These are phyloP conservation scores for Magallana angulata DNA, from an alignment of 1,140 invertebrate species.

Conservation along the genomic window DNA sequence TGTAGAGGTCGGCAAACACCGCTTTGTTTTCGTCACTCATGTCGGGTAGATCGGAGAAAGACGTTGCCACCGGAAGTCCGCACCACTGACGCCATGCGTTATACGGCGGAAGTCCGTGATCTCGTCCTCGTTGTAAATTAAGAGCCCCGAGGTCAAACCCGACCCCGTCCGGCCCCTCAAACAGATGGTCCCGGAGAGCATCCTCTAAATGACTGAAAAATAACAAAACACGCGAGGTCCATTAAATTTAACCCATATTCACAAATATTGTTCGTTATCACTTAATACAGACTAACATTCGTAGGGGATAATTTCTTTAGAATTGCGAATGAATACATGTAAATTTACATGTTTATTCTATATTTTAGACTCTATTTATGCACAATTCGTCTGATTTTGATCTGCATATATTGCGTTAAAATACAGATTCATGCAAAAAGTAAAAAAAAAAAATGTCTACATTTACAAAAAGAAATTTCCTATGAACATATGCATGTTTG, in stretches of 20 bases:
- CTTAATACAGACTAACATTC: too few species aligned
- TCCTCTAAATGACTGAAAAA: conserved; percentile 51
- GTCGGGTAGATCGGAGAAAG: neutral
- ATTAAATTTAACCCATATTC: neutral
- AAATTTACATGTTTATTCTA: too few species aligned
- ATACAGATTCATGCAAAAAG: too few species aligned
- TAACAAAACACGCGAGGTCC: neutral
- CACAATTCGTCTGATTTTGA: too few species aligned
- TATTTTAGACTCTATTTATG: too few species aligned
- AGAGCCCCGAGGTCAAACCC: conserved; percentile 66
- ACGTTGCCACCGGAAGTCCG: conserved; percentile 69
- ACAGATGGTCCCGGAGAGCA: conserved; percentile 47
- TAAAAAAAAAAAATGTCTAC: too few species aligned
- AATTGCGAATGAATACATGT: too few species aligned
- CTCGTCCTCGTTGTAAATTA: conserved; percentile 86
- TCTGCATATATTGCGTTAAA: too few species aligned
- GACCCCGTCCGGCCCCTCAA: conserved; percentile 36
- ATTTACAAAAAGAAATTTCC: too few species aligned
- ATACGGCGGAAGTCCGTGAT: conserved; percentile 88
- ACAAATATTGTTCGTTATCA: too few species aligned
- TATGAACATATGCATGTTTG: too few species aligned
- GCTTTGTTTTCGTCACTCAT: neutral
- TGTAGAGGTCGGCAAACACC: neutral
- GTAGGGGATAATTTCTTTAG: too few species aligned
- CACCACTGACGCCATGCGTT: conserved; percentile 57